phyloP scores from a whole-genome alignment of 2,113 vertebrate genomes.

The Saccopteryx bilineata region DNA sequence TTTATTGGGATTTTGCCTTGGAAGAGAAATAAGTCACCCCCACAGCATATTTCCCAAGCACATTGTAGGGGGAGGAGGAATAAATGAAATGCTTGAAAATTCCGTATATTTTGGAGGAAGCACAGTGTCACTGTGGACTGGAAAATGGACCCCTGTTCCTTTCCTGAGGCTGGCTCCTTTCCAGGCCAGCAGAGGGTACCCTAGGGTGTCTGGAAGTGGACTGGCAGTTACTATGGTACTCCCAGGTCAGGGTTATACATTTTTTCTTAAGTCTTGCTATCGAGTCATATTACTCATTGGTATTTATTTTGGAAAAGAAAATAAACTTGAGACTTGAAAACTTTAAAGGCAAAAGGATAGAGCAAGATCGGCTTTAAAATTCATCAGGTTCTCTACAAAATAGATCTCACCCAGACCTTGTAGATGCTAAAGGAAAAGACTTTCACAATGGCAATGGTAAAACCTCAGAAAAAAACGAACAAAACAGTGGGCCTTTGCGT shows the following conservation, averaged over 20 bases:
- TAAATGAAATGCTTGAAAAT: background rate
- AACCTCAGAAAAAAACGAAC: conserved; percentile 28
- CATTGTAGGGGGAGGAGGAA: background rate
- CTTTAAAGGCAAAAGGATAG: background rate
- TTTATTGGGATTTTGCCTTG: conserved; percentile 26
- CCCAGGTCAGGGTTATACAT: background rate
- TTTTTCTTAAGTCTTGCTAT: background rate
- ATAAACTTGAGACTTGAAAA: conserved; percentile 49
- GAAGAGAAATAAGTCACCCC: background rate
- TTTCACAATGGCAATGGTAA: conserved; percentile 54
- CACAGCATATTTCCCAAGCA: background rate
- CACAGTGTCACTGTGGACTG: background rate
- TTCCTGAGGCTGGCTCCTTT: background rate
- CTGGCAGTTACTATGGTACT: background rate
- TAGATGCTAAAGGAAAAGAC: conserved; percentile 36
- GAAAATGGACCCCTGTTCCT: background rate
- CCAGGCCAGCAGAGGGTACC: background rate
- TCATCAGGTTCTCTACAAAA: conserved; percentile 26
- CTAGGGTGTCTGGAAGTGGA: background rate
- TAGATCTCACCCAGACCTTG: conserved; percentile 17
- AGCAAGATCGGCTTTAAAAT: conserved; percentile 53
- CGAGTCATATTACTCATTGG: background rate
- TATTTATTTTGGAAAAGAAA: conserved; percentile 45
- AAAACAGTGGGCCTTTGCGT: background rate
- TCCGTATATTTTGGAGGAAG: background rate